A percentile compares a stretch with the other conserved stretches of the same genome.
These are phyloP conservation scores for Phyto melanocephala DNA, from an alignment of 2,888 invertebrate species.

Conservation along the genomic window DNA sequence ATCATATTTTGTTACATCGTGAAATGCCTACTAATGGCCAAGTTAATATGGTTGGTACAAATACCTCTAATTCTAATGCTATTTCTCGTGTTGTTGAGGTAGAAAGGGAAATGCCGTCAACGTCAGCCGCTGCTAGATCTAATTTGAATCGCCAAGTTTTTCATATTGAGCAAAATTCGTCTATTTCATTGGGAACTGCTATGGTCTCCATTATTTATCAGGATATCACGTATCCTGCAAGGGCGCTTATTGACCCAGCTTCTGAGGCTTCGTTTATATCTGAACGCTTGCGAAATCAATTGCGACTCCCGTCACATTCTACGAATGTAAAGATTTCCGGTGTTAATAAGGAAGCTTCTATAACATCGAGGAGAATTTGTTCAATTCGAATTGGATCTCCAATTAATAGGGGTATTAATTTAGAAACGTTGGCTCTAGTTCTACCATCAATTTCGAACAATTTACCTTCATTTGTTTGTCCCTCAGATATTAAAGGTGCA, in stretches of 20 bases:
- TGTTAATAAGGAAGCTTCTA: background rate
- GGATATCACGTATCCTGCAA: background rate
- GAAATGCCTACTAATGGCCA: background rate
- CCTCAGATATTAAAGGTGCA: background rate
- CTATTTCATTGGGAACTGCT: background rate
- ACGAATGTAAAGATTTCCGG: background rate
- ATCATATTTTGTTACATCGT: background rate
- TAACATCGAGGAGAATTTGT: too few species aligned
- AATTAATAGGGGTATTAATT: background rate
- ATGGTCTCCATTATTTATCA: background rate
- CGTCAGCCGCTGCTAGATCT: background rate
- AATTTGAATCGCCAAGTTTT: background rate
- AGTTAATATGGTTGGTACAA: background rate
- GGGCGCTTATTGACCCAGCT: background rate
- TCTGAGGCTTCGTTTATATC: background rate
- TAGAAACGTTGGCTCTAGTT: too few species aligned
- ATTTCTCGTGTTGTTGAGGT: background rate
- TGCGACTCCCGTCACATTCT: background rate
- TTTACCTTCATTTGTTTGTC: background rate
- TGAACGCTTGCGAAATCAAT: background rate
- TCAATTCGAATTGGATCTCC: too few species aligned
- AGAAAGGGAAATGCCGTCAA: background rate
- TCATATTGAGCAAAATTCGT: background rate
- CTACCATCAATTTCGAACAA: background rate
- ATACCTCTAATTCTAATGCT: background rate